phyloP scores from a whole-genome alignment of 2,113 vertebrate species.

The Tichodroma muraria region DNA sequence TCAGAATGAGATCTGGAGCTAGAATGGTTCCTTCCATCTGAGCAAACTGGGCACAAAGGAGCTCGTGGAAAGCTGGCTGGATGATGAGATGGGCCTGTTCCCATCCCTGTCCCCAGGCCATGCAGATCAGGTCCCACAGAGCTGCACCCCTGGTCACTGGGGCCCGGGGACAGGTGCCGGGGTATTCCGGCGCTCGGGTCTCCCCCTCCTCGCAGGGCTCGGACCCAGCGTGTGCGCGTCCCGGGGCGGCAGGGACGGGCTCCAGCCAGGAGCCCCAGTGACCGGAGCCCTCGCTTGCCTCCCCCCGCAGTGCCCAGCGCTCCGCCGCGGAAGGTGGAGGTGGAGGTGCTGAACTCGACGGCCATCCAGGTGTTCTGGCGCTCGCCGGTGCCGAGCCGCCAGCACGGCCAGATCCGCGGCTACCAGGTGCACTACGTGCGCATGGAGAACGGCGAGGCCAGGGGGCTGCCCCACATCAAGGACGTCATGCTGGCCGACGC shows the following conservation, averaged over 20 bases:
- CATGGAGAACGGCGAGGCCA: constrained; percentile 92
- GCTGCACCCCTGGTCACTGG: too few species aligned
- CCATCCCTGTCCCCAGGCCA: fast-evolving
- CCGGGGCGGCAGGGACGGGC: background rate
- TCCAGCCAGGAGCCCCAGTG: background rate
- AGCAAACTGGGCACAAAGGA: background rate
- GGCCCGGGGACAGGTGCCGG: background rate
- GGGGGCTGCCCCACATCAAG: constrained; percentile 91
- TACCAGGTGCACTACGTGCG: constrained; percentile 97
- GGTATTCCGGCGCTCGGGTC: fast-evolving
- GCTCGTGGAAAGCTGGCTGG: background rate
- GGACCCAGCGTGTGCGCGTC: fast-evolving
- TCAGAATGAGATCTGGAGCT: background rate
- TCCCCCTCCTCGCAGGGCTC: background rate
- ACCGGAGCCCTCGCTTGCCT: background rate
- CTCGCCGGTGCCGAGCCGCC: constrained; percentile 84
- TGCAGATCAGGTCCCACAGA: background rate
- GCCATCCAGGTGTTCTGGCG: constrained; percentile 96
- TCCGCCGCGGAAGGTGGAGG: constrained; percentile 91
- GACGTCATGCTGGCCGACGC: constrained; percentile 96
- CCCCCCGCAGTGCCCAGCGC: constrained; percentile 86
- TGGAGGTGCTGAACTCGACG: constrained; percentile 93
- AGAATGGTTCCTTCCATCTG: background rate
- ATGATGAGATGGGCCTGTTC: background rate
- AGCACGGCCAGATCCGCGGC: constrained; percentile 95